Conservation (phyloP, 2,113 vertebrate genomes). For the Lichenostomus cassidix region DNA sequence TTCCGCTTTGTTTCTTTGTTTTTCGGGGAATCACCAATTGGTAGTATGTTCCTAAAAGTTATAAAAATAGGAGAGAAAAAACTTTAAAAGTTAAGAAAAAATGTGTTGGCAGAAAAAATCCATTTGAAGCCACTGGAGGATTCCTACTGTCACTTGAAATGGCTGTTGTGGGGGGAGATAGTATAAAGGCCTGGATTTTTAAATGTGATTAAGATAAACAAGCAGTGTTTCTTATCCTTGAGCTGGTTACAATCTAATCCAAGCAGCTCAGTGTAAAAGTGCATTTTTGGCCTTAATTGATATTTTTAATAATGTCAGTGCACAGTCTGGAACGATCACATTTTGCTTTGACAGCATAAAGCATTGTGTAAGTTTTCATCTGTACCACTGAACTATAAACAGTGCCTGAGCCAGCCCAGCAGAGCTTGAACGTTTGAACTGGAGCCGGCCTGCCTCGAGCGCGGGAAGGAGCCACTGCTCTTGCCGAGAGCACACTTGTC, state of each 20-base stretch:
- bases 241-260: constrained; percentile 61
- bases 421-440: constrained; percentile 47
- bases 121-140: constrained; percentile 23
- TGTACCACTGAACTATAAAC: constrained; percentile 49
- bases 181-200: constrained; percentile 30
- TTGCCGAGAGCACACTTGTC: neutral
- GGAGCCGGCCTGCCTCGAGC: neutral
- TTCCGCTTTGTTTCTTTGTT: neutral
- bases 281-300: constrained; percentile 70
- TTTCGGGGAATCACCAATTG: neutral
- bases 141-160: constrained; percentile 48
- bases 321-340: constrained; percentile 43
- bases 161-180: constrained; percentile 14
- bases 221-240: constrained; percentile 59
- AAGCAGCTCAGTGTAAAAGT: constrained; percentile 60
- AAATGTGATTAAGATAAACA: constrained; percentile 68
- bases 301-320: constrained; percentile 65
- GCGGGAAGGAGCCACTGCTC: neutral
- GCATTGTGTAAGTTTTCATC: constrained; percentile 51
- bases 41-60: neutral
- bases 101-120: neutral
- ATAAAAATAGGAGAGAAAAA: neutral
- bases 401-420: constrained; percentile 9
- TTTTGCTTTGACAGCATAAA: constrained; percentile 67
- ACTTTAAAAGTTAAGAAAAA: neutral